A percentile compares a stretch with the other conserved stretches of the same genome.
Evolutionary conservation across 2,888 invertebrate genomes (phyloP).

Genomic region (Hermaeophaga mercurialis): DNA sequence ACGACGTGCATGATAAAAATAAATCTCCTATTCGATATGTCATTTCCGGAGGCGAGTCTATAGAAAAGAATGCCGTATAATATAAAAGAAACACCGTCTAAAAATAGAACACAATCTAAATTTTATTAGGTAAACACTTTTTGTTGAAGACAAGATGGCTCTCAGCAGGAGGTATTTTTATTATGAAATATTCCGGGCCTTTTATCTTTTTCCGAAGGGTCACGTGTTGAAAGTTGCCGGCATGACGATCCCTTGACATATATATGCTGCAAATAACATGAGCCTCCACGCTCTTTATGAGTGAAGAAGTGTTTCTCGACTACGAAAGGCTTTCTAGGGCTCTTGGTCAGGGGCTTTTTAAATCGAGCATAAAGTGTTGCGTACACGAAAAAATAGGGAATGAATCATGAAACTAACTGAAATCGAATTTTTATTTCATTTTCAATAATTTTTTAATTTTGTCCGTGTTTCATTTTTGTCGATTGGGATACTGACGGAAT

Average conservation of each 20-base stretch:
- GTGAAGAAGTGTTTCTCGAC: conserved; percentile 12
- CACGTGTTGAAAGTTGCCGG: conserved; percentile 10
- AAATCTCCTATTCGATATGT: too few species aligned
- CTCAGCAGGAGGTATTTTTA: conserved; percentile 10
- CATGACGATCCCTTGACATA: conserved; percentile 17
- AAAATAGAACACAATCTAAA: background rate
- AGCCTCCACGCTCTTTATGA: conserved; percentile 11
- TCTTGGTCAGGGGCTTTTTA: conserved; percentile 10
- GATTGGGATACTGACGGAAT: too few species aligned
- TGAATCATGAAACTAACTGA: background rate
- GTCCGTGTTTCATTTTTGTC: too few species aligned
- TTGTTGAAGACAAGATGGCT: background rate
- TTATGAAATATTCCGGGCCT: conserved; percentile 5
- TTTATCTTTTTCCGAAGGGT: conserved; percentile 12
- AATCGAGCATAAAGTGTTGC: conserved; percentile 7
- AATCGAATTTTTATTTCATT: too few species aligned
- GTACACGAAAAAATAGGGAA: conserved; percentile 4
- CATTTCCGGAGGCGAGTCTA: too few species aligned
- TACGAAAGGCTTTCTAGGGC: conserved; percentile 12
- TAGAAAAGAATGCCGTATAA: too few species aligned
- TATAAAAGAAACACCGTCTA: background rate
- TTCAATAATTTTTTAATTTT: too few species aligned
- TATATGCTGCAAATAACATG: conserved; percentile 16
- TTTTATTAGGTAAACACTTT: background rate
- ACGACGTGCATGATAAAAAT: too few species aligned